Evolutionary conservation across 1,140 invertebrate species (phyloP).

Genomic region (Atta texana): DNA sequence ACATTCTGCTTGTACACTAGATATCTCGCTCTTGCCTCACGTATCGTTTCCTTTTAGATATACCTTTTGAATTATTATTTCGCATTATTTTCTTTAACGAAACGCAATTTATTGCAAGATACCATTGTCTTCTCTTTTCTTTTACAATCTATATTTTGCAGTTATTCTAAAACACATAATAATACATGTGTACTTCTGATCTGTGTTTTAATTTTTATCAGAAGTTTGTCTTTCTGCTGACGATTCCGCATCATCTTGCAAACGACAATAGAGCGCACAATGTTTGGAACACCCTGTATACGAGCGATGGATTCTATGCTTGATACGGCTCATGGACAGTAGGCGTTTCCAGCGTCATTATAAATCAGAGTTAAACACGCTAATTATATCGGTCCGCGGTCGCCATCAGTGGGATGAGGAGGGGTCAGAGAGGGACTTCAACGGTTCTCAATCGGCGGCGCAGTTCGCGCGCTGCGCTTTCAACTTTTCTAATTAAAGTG

Average conservation of each 20-base stretch:
- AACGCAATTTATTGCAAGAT: neutral
- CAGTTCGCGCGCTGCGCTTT: slow-evolving; percentile 3
- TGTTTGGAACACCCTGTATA: slow-evolving; percentile 14
- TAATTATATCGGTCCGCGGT: slow-evolving; percentile 81
- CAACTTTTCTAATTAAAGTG: slow-evolving; percentile 29
- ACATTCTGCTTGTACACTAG: neutral
- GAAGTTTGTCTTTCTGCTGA: neutral
- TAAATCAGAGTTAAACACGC: slow-evolving; percentile 84
- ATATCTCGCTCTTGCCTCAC: neutral
- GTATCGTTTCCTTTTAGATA: neutral
- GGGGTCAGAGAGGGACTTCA: slow-evolving; percentile 36
- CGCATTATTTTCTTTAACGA: neutral
- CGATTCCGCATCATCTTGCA: too few relatives aligned
- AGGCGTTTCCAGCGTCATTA: slow-evolving; percentile 84
- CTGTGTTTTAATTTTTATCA: neutral
- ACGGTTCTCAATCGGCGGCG: slow-evolving; percentile 65
- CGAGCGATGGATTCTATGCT: slow-evolving; percentile 55
- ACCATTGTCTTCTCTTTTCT: neutral
- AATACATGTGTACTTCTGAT: too few relatives aligned
- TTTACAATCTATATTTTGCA: neutral
- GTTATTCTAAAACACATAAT: neutral
- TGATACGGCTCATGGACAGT: slow-evolving; percentile 77
- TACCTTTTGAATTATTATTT: neutral
- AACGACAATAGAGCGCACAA: neutral
- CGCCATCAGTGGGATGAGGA: slow-evolving; percentile 14